These are phyloP conservation scores for Cydia strobilella DNA, from an alignment of 1,140 invertebrate genomes.

Conservation along the genomic window DNA sequence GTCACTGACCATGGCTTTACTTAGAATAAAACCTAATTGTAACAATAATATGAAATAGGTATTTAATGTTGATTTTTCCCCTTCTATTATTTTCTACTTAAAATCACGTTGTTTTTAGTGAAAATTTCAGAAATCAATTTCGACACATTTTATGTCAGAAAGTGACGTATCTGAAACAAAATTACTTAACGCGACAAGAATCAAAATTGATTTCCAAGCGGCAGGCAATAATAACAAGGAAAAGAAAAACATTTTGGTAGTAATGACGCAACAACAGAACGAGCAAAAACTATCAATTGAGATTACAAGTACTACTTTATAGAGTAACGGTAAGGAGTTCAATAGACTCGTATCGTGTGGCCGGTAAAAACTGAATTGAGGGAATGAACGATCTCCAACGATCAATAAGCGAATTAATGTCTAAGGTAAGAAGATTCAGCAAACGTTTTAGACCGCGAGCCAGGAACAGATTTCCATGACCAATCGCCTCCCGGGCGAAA, in stretches of 20 bases:
- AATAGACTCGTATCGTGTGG: conserved; percentile 15
- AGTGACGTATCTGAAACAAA: not conserved
- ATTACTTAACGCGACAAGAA: not conserved
- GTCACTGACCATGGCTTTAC: no score
- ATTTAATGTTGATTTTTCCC: no score
- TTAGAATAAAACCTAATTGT: no score
- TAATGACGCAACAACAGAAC: conserved; percentile 7
- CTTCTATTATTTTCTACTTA: no score
- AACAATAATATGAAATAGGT: no score
- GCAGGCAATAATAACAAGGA: not conserved
- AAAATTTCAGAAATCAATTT: no score
- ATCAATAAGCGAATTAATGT: not conserved
- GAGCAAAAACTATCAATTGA: conserved; percentile 20
- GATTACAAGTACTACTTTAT: not conserved
- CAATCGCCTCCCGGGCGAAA: no score
- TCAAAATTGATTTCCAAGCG: not conserved
- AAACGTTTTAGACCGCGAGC: no score
- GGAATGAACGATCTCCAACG: not conserved
- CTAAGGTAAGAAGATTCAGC: no score
- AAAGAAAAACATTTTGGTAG: conserved; percentile 6
- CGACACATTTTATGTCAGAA: not conserved
- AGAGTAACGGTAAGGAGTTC: conserved; percentile 21
- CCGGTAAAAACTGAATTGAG: conserved; percentile 5
- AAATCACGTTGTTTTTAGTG: no score
- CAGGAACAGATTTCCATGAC: no score